Evolutionary conservation across 2,888 invertebrate genomes (phyloP), one percentile per base, ranked within the genome.

Genomic region (Aspidiotus destructor): DNA sequence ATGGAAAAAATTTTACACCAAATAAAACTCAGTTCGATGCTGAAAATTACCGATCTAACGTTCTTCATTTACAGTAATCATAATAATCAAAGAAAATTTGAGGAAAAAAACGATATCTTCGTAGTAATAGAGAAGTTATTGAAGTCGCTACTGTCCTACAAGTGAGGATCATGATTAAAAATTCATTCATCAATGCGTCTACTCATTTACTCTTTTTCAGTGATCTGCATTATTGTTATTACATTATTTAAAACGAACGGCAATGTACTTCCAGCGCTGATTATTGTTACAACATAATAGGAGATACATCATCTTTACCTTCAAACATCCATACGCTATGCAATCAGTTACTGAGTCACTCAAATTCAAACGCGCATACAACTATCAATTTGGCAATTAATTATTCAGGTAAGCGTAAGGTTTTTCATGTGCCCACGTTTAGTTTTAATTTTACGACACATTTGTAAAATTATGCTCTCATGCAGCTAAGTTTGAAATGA

Each of bases 301-400:
- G 67, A 42, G 58, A 67, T 52, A 52, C 60, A 48, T 52, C 58
- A 7, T n/a, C 28, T 15, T 52, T 67, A 40, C 60, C 67, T 17
- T 13, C 15, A 13, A 17, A 52, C 44, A 58, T 67, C 17, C 57
- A 41, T 15, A 42, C 42, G 52, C 58, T 67, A 48, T 67, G 67
- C 58, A 40, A 9, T n/a, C 15, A 28, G 48, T 48, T 67, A 48
- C 42, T 52, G 1, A 44, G 8, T 7, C 28, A 15, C 13, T 52
- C 67, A 15, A 60, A 48, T 28, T 44, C 40, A 40, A 67, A 67
- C 41, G 52, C 17, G 15, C 48, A 60, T 40, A 60, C 40, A 55
- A 42, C 40, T 13, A 48, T 67, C 40, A 67, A 58, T 42, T 42
- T 67, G 11, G 67, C 67, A 58, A 57, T 67, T 28, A 67, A 67